phyloP scores from a whole-genome alignment of 2,113 vertebrate genomes.

The Stomatorhinus ivindoensis region DNA sequence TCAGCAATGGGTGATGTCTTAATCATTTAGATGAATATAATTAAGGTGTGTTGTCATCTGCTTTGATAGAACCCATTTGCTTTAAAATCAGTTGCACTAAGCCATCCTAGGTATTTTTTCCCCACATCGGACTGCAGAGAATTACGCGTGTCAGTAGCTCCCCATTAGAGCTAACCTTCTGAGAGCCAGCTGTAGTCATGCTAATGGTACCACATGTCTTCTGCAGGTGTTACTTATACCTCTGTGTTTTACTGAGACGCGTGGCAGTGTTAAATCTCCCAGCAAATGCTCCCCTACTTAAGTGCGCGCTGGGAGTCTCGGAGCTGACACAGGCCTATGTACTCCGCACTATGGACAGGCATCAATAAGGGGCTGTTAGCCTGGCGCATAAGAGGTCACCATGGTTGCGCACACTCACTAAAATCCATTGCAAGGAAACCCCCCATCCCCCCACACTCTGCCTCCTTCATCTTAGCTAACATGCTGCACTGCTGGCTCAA shows the following conservation, averaged over 20 bases:
- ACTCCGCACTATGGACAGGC: not conserved
- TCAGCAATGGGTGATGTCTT: not conserved
- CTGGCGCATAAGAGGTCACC: not conserved
- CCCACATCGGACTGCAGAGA: not conserved
- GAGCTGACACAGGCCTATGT: not conserved
- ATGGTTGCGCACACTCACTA: not conserved
- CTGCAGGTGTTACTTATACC: not conserved
- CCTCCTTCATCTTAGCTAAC: not conserved
- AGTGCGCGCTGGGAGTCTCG: not conserved
- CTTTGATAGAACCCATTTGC: constrained; percentile 28
- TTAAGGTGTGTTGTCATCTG: constrained; percentile 8
- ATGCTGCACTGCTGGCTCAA: not conserved
- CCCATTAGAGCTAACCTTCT: constrained; percentile 1
- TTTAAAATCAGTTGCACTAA: not conserved
- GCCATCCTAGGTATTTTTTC: not conserved
- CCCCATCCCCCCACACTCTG: not conserved
- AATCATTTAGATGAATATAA: constrained; percentile 3
- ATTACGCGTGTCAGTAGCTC: not conserved
- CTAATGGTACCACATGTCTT: constrained; percentile 8
- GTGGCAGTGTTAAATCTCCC: not conserved
- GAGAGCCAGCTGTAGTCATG: not conserved
- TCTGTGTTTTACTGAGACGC: not conserved
- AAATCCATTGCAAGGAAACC: not conserved
- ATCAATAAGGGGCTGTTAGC: not conserved
- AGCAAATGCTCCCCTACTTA: not conserved